Percentiles rank a stretch among this genome's conserved stretches.
Evolutionary conservation across 1,140 invertebrate genomes (phyloP).

Genomic region (Anastrepha obliqua): DNA sequence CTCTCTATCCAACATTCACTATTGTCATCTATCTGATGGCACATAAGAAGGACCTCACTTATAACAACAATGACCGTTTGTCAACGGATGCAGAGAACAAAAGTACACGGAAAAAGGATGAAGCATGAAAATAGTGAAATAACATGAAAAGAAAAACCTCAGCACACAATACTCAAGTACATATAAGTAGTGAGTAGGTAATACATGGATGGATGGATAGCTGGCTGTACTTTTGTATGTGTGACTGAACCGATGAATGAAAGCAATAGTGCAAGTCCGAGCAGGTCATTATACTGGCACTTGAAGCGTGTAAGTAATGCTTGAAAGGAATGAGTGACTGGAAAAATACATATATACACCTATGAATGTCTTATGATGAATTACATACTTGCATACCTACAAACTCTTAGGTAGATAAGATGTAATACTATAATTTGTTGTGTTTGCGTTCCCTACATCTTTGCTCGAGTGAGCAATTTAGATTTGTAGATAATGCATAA

Average conservation of each 20-base stretch:
- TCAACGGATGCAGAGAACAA: conserved; percentile 19
- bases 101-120: background rate
- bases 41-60: background rate
- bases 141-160: background rate
- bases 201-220: background rate
- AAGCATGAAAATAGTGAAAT: background rate
- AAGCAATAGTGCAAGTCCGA: conserved; percentile 33
- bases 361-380: background rate
- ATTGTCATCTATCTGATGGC: background rate
- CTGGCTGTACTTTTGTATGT: background rate
- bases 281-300: conserved; percentile 40
- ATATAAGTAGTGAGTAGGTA: background rate
- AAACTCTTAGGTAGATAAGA: background rate
- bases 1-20: background rate
- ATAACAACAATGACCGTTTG: conserved; percentile 39
- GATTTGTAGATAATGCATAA: conserved; percentile 42
- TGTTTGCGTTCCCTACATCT: background rate
- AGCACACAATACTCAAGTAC: conserved; percentile 6
- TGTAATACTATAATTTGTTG: conserved; percentile 13
- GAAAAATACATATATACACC: conserved; percentile 24
- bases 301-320: conserved; percentile 46
- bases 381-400: background rate
- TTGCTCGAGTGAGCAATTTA: conserved; percentile 45
- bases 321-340: conserved; percentile 32
- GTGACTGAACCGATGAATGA: background rate